These are phyloP conservation scores for Sialia sialis DNA, from an alignment of 2,113 vertebrate genomes.

Conservation along the genomic window DNA sequence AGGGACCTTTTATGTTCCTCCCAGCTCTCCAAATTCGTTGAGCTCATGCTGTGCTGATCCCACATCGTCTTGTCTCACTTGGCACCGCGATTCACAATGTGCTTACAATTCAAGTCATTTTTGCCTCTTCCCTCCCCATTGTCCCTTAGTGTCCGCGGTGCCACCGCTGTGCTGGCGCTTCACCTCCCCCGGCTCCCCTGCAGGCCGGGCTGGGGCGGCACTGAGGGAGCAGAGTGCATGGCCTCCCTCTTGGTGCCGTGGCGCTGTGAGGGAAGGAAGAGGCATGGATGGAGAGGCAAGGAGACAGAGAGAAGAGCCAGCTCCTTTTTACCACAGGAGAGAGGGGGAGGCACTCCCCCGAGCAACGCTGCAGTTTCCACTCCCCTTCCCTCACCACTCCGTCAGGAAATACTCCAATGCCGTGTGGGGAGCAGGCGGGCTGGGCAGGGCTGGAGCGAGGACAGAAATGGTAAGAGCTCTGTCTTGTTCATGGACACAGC, in stretches of 20 bases:
- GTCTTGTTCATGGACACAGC: background rate
- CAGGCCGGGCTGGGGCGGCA: background rate
- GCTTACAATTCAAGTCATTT: background rate
- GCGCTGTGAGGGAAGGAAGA: background rate
- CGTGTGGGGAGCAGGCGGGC: background rate
- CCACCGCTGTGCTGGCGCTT: accelerated
- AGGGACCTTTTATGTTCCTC: background rate
- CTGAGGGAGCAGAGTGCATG: background rate
- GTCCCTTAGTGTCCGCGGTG: background rate
- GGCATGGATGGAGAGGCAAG: background rate
- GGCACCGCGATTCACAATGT: background rate
- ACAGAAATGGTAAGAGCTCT: background rate
- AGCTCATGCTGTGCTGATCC: background rate
- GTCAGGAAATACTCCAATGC: background rate
- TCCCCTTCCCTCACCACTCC: background rate
- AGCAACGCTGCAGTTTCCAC: background rate
- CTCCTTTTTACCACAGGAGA: background rate
- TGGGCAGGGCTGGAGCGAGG: background rate
- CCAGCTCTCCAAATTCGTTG: background rate
- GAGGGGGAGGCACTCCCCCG: background rate
- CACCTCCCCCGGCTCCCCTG: background rate
- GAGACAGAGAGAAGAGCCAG: background rate
- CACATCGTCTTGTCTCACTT: accelerated
- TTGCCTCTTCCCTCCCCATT: background rate
- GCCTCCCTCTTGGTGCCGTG: background rate